A percentile compares a stretch with the other conserved stretches of the same genome.
phyloP scores from a whole-genome alignment of 1,140 invertebrate genomes.

The Heliothis subflexa region DNA sequence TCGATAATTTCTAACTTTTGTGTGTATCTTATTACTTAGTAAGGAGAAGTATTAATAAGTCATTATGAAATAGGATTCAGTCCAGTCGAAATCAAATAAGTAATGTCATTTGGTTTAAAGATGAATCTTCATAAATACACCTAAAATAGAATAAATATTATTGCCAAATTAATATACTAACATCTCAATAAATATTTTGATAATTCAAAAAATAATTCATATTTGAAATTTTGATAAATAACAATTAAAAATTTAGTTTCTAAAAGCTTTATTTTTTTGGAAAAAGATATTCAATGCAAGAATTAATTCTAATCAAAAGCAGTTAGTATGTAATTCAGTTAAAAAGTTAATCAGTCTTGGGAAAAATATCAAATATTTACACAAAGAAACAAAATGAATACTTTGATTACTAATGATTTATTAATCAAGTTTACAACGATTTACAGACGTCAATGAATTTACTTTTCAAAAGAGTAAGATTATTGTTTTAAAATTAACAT shows the following conservation, averaged over 20 bases:
- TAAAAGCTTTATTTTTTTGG: neutral
- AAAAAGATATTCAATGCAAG: too few species aligned
- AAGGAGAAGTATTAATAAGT: neutral
- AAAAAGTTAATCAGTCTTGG: neutral
- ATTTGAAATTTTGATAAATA: too few species aligned
- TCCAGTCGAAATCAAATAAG: neutral
- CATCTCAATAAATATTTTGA: too few species aligned
- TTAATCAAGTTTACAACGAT: conserved; percentile 37
- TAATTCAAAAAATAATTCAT: too few species aligned
- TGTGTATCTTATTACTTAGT: too few species aligned
- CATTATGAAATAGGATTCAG: neutral
- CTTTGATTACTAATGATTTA: conserved; percentile 37
- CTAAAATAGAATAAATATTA: too few species aligned
- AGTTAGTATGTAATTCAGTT: neutral
- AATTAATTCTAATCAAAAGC: neutral
- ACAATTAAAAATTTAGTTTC: neutral
- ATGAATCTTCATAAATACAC: neutral
- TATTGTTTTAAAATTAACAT: conserved; percentile 19
- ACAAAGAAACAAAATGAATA: conserved; percentile 28
- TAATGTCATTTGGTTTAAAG: neutral
- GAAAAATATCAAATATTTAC: conserved; percentile 30
- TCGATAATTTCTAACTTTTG: too few species aligned
- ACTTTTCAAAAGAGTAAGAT: conserved; percentile 1
- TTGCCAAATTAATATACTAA: too few species aligned
- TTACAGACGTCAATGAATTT: conserved; percentile 27